phyloP scores from a whole-genome alignment of 2,797 vertebrate species.

The Nasua narica region DNA sequence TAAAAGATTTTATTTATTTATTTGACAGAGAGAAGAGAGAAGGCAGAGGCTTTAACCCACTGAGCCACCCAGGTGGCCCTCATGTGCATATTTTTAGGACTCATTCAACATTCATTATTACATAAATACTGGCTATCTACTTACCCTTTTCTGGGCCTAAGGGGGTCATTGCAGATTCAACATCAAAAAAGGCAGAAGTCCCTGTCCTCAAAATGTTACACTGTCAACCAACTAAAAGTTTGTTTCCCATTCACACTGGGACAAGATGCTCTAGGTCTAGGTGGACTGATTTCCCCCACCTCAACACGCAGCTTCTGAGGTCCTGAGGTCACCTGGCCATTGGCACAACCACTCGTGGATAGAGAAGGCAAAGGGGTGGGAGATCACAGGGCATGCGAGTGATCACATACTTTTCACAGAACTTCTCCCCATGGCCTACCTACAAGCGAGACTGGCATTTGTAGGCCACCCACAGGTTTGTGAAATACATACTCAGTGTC shows the following conservation, averaged over 20 bases:
- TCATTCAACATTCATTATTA: background rate
- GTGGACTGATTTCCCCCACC: rapidly evolving
- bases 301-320: background rate
- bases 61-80: no score
- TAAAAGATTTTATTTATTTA: no score
- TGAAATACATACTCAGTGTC: background rate
- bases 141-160: background rate
- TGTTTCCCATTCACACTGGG: background rate
- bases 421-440: background rate
- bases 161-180: background rate
- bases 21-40: no score
- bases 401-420: background rate
- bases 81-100: background rate
- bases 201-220: background rate
- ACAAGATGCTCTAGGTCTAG: background rate
- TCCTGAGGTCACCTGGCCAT: background rate
- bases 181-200: background rate
- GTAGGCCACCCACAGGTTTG: background rate
- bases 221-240: background rate
- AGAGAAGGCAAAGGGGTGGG: background rate
- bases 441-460: background rate
- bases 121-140: background rate
- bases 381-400: rapidly evolving
- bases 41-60: no score
- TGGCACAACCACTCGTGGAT: background rate